Evolutionary conservation across 2,113 vertebrate species (phyloP).

Genomic region (Anolis sagrei): DNA sequence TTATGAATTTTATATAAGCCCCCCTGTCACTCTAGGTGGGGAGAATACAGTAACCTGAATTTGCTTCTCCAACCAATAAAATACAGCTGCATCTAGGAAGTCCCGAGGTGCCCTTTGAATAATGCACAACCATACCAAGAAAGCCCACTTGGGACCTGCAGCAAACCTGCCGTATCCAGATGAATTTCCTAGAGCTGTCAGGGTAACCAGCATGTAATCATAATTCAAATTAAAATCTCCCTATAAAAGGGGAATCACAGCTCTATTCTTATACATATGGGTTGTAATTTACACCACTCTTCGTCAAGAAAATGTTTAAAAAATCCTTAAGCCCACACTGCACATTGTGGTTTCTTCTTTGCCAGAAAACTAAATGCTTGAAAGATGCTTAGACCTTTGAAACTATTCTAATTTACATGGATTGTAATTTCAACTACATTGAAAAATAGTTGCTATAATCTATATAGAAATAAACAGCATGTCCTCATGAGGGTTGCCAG

Average conservation of each 20-base stretch:
- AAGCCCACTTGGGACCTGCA: constrained; percentile 27
- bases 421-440: too few species aligned
- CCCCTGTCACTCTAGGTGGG: constrained; percentile 45
- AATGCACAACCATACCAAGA: background rate
- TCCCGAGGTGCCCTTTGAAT: constrained; percentile 29
- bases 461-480: background rate
- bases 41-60: constrained; percentile 28
- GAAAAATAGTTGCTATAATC: background rate
- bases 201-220: background rate
- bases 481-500: too few species aligned
- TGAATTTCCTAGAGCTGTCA: background rate
- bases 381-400: background rate
- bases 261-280: background rate
- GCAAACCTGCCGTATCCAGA: constrained; percentile 5
- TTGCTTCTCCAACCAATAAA: constrained; percentile 50
- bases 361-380: background rate
- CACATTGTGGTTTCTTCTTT: background rate
- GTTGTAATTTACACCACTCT: background rate
- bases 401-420: too few species aligned
- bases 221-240: background rate
- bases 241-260: constrained; percentile 33
- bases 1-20: constrained; percentile 38
- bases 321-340: background rate
- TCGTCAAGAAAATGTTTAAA: background rate
- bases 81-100: constrained; percentile 40